Evolutionary conservation across 2,888 invertebrate genomes (phyloP).

Genomic region (Adineta ricciae): DNA sequence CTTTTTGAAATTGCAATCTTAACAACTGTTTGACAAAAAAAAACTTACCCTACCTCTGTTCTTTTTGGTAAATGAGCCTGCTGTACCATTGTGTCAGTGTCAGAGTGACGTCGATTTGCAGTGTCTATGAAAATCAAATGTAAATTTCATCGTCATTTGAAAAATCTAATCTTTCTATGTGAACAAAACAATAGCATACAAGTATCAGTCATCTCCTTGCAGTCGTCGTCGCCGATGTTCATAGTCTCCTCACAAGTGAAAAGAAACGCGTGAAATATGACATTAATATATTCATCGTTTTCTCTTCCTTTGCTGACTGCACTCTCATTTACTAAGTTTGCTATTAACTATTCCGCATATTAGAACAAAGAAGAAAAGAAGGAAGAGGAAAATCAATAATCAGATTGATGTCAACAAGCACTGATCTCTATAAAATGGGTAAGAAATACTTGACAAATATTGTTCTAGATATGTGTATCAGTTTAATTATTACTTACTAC

Average conservation of each 20-base stretch:
- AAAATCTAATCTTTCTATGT: too few relatives aligned
- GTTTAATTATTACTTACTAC: too few relatives aligned
- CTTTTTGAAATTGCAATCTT: too few relatives aligned
- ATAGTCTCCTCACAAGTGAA: background rate
- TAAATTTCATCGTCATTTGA: background rate
- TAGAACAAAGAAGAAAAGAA: background rate
- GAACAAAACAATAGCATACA: background rate
- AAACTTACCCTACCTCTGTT: background rate
- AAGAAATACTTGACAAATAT: too few relatives aligned
- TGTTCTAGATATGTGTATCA: too few relatives aligned
- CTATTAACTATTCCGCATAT: background rate
- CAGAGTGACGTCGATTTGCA: background rate
- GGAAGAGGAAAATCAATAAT: background rate
- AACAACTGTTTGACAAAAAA: too few relatives aligned
- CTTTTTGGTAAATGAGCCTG: background rate
- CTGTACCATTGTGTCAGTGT: background rate
- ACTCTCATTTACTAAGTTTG: background rate
- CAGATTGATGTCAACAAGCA: background rate
- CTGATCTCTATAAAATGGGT: too few relatives aligned
- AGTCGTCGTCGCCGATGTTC: background rate
- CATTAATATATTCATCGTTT: background rate
- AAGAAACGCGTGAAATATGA: background rate
- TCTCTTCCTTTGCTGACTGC: background rate
- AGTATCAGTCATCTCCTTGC: background rate
- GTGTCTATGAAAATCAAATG: background rate